Base-by-base conservation (phyloP, 2,797 vertebrate species). In the Poecilia picta region DNA sequence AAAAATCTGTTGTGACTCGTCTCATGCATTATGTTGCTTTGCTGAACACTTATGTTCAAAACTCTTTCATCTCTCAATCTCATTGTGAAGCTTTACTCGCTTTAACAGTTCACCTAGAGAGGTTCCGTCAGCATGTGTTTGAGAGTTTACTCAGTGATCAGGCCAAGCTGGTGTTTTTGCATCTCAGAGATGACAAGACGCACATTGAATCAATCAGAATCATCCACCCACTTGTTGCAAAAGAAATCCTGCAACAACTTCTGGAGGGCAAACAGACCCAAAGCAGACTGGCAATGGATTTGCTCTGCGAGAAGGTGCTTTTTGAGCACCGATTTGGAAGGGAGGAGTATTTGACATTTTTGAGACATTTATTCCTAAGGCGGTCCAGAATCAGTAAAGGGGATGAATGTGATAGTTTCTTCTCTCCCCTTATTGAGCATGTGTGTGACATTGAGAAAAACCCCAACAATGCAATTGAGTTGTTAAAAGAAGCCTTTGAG, bases 381-480 rank as follows among this genome's bases (percentile, higher is more conserved):
- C 94, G 96, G 25, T 87, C 79, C 53, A 96, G 93, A 89, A 95
- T 94, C 85, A 96, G 92, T 86, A 95, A 93, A 76, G 97, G 96
- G 0, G 96, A 97, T 64, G 55, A 92, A 47, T 89, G 89, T 0
- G 95, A 97, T 18, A 97, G 91, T 13, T 47, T 93, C 23, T 97
- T 97, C 85, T 95, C 97, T 55, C 97, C 96, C 0, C 87, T 97
- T 33, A 97, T 97, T 91, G 97, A 97, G 13, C 92, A 97, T 1
- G 88, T 97, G 16, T 75, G 94, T 84, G 1, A 80, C 57, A 85
- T 93, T 2, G 93, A 96, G 41, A 36, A 87, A 83, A 81, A 78
- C 51, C 87, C 88, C 49, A 89, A 93, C n/a, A 93, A 93, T 83
- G 96, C 96, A 8, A 95, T 97, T 28, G 91, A 85, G 7, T 79